These are phyloP conservation scores for Acestrorhynchus altus DNA, from an alignment of 2,797 vertebrate genomes.

Conservation along the genomic window DNA sequence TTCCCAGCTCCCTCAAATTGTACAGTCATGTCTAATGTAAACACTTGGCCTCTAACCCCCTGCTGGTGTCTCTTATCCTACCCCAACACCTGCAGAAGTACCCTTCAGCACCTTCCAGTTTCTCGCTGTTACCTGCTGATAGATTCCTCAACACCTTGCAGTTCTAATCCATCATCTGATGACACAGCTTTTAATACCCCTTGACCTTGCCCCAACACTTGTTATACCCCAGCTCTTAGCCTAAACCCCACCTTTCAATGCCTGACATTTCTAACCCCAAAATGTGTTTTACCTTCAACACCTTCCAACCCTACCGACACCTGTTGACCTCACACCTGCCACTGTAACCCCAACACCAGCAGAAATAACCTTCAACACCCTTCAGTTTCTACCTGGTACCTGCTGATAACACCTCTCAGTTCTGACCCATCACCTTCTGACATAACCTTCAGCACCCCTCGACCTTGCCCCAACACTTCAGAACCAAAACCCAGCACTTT, in stretches of 20 bases:
- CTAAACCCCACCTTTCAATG: too few species aligned
- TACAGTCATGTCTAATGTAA: neutral
- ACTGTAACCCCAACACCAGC: neutral
- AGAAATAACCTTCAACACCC: neutral
- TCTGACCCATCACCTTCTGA: neutral
- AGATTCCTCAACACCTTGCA: neutral
- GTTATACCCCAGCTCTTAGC: too few species aligned
- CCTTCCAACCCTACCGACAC: neutral
- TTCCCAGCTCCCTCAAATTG: neutral
- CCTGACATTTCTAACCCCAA: too few species aligned
- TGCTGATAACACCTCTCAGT: neutral
- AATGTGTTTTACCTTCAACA: neutral
- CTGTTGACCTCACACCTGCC: neutral
- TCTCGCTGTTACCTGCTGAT: neutral
- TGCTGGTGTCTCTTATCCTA: neutral
- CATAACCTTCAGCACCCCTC: neutral
- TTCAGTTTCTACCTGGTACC: neutral
- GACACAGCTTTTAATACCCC: neutral
- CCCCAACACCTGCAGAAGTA: neutral
- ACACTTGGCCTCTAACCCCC: neutral
- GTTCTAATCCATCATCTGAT: neutral
- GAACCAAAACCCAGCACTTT: neutral
- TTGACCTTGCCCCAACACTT: too few species aligned
- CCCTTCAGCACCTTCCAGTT: neutral
- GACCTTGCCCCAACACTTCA: neutral